Base-by-base conservation (phyloP, 2,797 vertebrate genomes). In the Discoglossus pictus region DNA sequence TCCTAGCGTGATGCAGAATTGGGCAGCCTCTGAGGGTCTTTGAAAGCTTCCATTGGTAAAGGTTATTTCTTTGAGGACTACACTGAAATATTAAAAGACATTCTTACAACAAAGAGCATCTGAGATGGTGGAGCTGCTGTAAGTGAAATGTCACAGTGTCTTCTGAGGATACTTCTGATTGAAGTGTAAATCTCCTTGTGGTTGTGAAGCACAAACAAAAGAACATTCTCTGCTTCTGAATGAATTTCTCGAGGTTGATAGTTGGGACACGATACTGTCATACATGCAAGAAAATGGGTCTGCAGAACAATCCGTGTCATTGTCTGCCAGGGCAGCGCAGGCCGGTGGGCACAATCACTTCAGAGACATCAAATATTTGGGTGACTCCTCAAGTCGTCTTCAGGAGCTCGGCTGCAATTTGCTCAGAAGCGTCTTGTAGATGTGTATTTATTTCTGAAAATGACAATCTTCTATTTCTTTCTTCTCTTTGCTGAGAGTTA, bases 141-240 rank as follows among this genome's bases (percentile, higher is more conserved):
- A 59, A 59, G 55, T 40, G 48, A 68, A 68, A 68, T 68, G 56
- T 46, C 65, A 68, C 35, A 42, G 44, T 68, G 65, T 54, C 65
- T 68, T 68, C 54, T 61, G 65, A 68, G 56, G 48, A 46, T 61
- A 61, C 18, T n/a, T 38, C 15, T 43, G 27, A 61, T 53, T 61
- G 65, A 68, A 61, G 65, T 68, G 65, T 38, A 68, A 68, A 68
- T 68, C 39, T 46, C 44, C 47, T 68, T 60, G 53, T 68, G 39
- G 65, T 60, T 27, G 36, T 46, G 65, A 10, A 44, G 31, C 21
- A 51, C 23, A 61, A 61, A 61, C 47, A 61, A 68, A 68, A 58
- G 20, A 52, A 17, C 39, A 53, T 61, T 44, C 25, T 3, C 39
- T 35, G 38, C 21, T 27, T 6, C 39, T 42, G 55, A 15, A 27